Evolutionary conservation across 2,888 invertebrate species (phyloP), one percentile per base, ranked within the genome.

Genomic region (Netelia melanura): DNA sequence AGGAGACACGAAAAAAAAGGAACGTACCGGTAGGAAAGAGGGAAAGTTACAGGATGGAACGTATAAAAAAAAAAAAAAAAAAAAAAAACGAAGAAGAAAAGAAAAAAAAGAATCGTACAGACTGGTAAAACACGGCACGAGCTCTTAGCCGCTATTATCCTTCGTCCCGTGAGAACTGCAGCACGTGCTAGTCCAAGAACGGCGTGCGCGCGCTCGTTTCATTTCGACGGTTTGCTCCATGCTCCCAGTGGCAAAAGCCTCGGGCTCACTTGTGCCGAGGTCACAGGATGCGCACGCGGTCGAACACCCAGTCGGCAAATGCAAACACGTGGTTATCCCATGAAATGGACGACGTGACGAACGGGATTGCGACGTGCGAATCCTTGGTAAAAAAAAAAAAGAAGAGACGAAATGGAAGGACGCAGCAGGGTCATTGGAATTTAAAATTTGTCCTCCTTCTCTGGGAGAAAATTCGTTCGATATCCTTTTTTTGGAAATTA

Each of bases 91-190:
- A 21, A 64, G 14, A 76, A 52, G 75, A 25, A 17, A 58, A 54
- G 44, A 52, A 21, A 70, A 68, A 17, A 74, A 79, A 75, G 78
- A 78, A 10, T 62, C 61, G 70, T 72, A 70, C 38, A 81, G 85
- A 83, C 85, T 82, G 62, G 85, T 76, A 84, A 83, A 84, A 81
- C 71, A 71, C 68, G 80, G 80, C 80, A 75, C 81, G 80, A 81
- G 76, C 76, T 62, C 78, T 48, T 52, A 72, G 52, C 44, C 68
- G 78, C 30, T 74, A 70, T 83, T 83, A 83, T 83, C 79, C 64
- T 86, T 71, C 79, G 81, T 82, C 84, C 85, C 84, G 86, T 87
- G 87, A 81, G 86, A 87, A 87, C 77, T 83, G 85, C 83, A 87
- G 86, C 87, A 87, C 87, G 87, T 87, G 87, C 83, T 84, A 65